These are phyloP conservation scores for Philereme transversata DNA, from an alignment of 2,888 invertebrate genomes.

Conservation along the genomic window DNA sequence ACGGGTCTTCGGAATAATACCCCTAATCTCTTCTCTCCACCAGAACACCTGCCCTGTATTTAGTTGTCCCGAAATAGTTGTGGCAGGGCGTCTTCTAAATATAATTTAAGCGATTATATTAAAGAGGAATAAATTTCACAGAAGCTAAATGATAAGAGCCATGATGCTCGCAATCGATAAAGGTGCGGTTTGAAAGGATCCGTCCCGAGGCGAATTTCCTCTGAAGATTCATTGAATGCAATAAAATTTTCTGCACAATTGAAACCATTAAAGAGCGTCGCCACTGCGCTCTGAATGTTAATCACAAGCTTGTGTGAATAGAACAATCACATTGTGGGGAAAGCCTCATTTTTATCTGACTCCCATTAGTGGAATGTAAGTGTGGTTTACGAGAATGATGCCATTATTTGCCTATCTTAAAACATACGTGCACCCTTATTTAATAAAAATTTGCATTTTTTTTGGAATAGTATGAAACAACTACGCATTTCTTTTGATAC, in stretches of 20 bases:
- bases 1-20: conserved; percentile 46
- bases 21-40: conserved; percentile 51
- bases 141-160: conserved; percentile 20
- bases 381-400: conserved; percentile 5
- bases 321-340: conserved; percentile 74
- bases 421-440: no score
- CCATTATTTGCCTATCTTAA: neutral
- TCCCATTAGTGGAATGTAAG: conserved; percentile 53
- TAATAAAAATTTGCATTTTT: no score
- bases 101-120: conserved; percentile 8
- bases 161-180: conserved; percentile 54
- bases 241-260: conserved; percentile 82
- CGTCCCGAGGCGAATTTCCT: conserved; percentile 58
- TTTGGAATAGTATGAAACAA: no score
- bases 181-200: conserved; percentile 61
- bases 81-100: conserved; percentile 11
- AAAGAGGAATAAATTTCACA: conserved; percentile 9
- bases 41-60: conserved; percentile 44
- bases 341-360: conserved; percentile 60
- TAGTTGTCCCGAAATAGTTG: conserved; percentile 38
- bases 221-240: conserved; percentile 74
- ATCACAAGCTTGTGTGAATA: conserved; percentile 75
- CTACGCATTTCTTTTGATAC: no score
- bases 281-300: conserved; percentile 72
- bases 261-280: conserved; percentile 78